Conservation (phyloP, 2,113 vertebrate species). For the Geococcyx californianus region DNA sequence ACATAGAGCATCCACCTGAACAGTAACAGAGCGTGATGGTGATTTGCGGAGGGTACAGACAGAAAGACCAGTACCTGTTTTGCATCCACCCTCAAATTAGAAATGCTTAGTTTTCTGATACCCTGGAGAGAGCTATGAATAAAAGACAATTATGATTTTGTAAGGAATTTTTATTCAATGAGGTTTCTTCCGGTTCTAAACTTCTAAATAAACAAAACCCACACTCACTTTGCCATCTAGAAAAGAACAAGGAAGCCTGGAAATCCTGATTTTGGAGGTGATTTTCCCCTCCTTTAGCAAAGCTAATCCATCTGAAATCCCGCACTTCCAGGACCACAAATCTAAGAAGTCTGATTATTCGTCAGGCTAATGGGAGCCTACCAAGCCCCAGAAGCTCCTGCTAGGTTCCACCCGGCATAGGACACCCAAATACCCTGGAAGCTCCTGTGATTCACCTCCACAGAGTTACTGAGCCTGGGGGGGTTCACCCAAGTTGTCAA, state of each 20-base stretch:
- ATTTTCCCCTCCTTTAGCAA: background rate
- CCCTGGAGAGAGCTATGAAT: background rate
- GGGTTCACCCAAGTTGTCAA: background rate
- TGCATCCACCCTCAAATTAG: background rate
- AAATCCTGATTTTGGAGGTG: background rate
- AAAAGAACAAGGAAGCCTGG: background rate
- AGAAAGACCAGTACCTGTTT: background rate
- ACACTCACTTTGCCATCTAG: background rate
- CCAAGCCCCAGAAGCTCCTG: background rate
- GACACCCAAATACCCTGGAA: background rate
- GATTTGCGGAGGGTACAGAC: background rate
- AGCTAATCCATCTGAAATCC: background rate
- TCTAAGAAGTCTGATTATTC: background rate
- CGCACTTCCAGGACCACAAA: background rate
- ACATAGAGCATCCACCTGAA: background rate
- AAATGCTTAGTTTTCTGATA: background rate
- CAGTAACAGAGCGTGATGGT: background rate
- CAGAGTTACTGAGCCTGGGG: background rate
- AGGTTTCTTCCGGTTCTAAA: background rate
- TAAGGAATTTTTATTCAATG: background rate
- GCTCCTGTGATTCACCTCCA: background rate
- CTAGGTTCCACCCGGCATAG: accelerated
- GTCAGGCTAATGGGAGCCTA: background rate
- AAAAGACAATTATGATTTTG: background rate
- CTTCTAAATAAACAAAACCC: background rate